Percentiles rank a stretch among this genome's conserved stretches.
Conservation (phyloP, 2,888 invertebrate species). For the Geophilus truncorum region DNA sequence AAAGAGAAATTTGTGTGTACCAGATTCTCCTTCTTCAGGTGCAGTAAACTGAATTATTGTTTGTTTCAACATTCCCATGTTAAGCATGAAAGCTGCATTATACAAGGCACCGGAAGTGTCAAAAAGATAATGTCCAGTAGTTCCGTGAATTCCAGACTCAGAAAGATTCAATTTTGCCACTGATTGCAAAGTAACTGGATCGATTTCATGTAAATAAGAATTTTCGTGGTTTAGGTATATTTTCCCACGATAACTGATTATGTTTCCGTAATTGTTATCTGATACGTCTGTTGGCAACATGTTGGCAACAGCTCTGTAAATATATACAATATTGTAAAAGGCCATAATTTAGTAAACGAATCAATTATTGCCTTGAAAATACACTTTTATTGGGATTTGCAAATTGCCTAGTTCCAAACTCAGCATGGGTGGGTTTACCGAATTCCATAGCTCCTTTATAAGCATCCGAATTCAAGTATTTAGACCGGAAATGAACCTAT, state of each 20-base stretch:
- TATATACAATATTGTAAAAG: slow-evolving; percentile 25
- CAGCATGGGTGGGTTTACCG: slow-evolving; percentile 50
- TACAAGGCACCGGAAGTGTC: background rate
- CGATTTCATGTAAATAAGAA: slow-evolving; percentile 48
- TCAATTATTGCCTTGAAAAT: slow-evolving; percentile 46
- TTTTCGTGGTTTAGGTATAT: slow-evolving; percentile 53
- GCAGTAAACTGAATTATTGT: background rate
- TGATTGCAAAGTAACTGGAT: slow-evolving; percentile 49
- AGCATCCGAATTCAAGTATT: slow-evolving; percentile 50
- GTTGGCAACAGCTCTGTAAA: slow-evolving; percentile 36
- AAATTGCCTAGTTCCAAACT: slow-evolving; percentile 52
- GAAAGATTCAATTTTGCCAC: slow-evolving; percentile 44
- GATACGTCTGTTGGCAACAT: slow-evolving; percentile 45
- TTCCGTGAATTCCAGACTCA: background rate
- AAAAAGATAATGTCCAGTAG: background rate
- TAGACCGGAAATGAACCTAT: slow-evolving; percentile 44
- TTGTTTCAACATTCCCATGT: background rate
- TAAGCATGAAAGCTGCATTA: background rate
- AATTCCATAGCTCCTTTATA: slow-evolving; percentile 50
- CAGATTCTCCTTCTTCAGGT: background rate
- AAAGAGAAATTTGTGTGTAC: too few species aligned
- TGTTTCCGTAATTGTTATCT: slow-evolving; percentile 52
- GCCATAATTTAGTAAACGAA: background rate
- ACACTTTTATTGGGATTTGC: slow-evolving; percentile 54
- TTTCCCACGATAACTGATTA: slow-evolving; percentile 50